These are phyloP conservation scores for Heliothis subflexa DNA, from an alignment of 1,140 invertebrate species.

Conservation along the genomic window DNA sequence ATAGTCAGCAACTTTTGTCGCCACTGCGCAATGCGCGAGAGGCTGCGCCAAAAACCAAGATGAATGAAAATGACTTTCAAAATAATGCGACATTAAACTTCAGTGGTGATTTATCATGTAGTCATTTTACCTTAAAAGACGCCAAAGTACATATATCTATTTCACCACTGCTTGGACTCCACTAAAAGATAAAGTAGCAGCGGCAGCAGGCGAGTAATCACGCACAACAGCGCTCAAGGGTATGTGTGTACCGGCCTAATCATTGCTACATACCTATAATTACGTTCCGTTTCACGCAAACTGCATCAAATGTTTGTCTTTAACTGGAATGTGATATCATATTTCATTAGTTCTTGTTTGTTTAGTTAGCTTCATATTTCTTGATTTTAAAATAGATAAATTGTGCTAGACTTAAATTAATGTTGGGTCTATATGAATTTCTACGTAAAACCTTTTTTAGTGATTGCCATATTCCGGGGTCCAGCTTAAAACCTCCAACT, in stretches of 20 bases:
- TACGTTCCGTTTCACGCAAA: background rate
- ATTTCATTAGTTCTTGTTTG: background rate
- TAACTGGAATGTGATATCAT: background rate
- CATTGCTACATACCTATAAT: slow-evolving; percentile 25
- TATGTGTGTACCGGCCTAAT: slow-evolving; percentile 30
- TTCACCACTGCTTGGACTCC: background rate
- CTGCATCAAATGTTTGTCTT: slow-evolving; percentile 27
- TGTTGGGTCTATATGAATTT: too few species aligned
- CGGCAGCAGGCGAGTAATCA: slow-evolving; percentile 11
- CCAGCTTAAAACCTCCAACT: too few species aligned
- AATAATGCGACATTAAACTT: too few species aligned
- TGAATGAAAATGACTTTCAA: too few species aligned
- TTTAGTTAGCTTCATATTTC: background rate
- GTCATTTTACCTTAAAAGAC: background rate
- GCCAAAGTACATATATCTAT: background rate
- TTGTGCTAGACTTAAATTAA: too few species aligned
- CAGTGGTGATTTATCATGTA: too few species aligned
- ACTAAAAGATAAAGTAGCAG: slow-evolving; percentile 27
- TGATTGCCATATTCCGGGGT: too few species aligned
- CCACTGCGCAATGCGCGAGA: too few species aligned
- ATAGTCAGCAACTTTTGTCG: too few species aligned
- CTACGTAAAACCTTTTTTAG: too few species aligned
- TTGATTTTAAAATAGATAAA: too few species aligned
- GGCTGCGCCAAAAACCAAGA: too few species aligned
- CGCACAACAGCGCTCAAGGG: slow-evolving; percentile 4